Conservation (phyloP, 2,797 vertebrate species). For the Threskiornis aethiopicus region DNA sequence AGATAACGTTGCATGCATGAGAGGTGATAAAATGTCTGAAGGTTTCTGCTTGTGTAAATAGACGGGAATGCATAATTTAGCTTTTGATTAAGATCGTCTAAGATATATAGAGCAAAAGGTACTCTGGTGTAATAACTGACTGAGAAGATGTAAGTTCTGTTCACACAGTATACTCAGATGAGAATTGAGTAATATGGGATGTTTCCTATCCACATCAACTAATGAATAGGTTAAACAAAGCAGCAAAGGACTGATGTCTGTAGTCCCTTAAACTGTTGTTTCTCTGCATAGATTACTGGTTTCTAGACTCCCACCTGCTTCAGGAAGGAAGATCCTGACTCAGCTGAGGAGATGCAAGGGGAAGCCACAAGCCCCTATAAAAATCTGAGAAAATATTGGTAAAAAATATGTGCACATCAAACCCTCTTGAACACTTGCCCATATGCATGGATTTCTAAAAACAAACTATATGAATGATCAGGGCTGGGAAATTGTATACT, state of each 20-base stretch:
- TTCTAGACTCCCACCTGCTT: not conserved
- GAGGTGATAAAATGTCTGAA: not conserved
- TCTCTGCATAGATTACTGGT: not conserved
- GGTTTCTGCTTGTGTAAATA: not conserved
- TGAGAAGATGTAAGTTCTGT: not conserved
- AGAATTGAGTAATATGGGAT: not conserved
- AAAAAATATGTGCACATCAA: not conserved
- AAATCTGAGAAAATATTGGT: not conserved
- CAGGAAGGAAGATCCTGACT: not conserved
- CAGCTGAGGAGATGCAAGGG: not conserved
- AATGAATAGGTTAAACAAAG: not conserved
- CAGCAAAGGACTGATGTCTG: not conserved
- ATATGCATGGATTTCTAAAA: not conserved
- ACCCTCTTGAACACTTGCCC: not conserved
- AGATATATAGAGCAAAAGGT: not conserved
- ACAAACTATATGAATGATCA: not conserved
- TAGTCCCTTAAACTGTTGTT: not conserved
- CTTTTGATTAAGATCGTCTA: not conserved
- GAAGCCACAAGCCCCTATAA: not conserved
- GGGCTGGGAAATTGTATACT: not conserved
- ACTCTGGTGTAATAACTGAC: not conserved
- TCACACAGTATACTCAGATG: not conserved
- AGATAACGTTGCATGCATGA: not conserved
- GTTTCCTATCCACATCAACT: not conserved
- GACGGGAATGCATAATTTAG: not conserved